phyloP scores from a whole-genome alignment of 2,113 vertebrate genomes.

The Emydocephalus ijimae region DNA sequence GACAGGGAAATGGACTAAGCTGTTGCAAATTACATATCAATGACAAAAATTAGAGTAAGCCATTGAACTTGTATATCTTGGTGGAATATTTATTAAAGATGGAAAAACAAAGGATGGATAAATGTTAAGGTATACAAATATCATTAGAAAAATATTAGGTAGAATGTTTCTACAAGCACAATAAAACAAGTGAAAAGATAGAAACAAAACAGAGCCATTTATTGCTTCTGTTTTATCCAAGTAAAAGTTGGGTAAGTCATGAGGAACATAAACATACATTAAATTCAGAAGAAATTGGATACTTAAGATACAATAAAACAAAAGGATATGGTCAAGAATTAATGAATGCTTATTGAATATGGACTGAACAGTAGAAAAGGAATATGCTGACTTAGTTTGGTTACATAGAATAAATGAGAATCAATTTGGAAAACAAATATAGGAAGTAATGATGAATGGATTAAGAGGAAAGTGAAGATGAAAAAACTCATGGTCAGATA shows the following conservation, averaged over 20 bases:
- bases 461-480: neutral
- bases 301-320: neutral
- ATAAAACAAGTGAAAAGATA: neutral
- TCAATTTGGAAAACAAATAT: neutral
- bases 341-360: neutral
- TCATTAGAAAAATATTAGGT: neutral
- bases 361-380: neutral
- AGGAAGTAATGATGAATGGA: neutral
- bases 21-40: neutral
- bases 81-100: neutral
- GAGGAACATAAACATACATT: neutral
- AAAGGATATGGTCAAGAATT: neutral
- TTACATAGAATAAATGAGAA: neutral
- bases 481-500: neutral
- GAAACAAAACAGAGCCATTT: neutral
- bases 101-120: neutral
- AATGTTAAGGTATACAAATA: neutral
- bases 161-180: neutral
- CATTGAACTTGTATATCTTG: neutral
- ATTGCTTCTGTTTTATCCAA: neutral
- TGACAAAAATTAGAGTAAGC: neutral
- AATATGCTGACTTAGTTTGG: neutral
- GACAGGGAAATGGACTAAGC: neutral
- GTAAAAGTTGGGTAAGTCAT: neutral
- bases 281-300: neutral